Conservation (phyloP, 2,888 invertebrate species). For the Malacosoma neustria region DNA sequence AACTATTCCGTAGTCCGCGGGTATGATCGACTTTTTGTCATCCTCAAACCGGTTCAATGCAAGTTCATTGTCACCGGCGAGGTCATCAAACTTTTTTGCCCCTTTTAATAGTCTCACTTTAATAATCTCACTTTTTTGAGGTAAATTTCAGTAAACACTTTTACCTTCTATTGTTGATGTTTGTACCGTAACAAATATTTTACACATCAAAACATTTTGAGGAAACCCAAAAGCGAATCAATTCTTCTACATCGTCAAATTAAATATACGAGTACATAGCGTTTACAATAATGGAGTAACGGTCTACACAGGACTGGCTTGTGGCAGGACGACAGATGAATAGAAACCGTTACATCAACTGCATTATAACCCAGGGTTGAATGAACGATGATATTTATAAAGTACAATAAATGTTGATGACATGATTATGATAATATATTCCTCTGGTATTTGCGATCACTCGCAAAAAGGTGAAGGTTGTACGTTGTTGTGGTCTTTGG, state of each 20-base stretch:
- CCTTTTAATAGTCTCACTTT: conserved; percentile 17
- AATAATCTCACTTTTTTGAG: no score
- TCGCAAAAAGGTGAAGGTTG: not conserved
- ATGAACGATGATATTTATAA: conserved; percentile 3
- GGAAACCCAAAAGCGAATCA: no score
- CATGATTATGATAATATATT: conserved; percentile 13
- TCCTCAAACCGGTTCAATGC: conserved; percentile 35
- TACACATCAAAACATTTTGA: no score
- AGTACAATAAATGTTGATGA: conserved; percentile 9
- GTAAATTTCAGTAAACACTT: no score
- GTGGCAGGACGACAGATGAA: not conserved
- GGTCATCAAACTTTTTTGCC: conserved; percentile 44
- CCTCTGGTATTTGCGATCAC: not conserved
- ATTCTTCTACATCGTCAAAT: no score
- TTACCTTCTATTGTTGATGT: conserved; percentile 32
- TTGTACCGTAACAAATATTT: no score
- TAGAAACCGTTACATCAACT: not conserved
- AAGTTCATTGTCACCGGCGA: conserved; percentile 48
- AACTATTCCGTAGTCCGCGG: conserved; percentile 20
- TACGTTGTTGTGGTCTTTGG: not conserved
- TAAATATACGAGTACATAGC: no score
- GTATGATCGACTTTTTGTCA: conserved; percentile 22
- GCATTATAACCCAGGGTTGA: not conserved
- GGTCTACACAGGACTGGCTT: not conserved
- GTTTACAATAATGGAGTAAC: not conserved